Percentiles rank a stretch among this genome's conserved stretches.
phyloP scores from a whole-genome alignment of 2,113 vertebrate genomes.

The Boulengeromyrus knoepffleri region DNA sequence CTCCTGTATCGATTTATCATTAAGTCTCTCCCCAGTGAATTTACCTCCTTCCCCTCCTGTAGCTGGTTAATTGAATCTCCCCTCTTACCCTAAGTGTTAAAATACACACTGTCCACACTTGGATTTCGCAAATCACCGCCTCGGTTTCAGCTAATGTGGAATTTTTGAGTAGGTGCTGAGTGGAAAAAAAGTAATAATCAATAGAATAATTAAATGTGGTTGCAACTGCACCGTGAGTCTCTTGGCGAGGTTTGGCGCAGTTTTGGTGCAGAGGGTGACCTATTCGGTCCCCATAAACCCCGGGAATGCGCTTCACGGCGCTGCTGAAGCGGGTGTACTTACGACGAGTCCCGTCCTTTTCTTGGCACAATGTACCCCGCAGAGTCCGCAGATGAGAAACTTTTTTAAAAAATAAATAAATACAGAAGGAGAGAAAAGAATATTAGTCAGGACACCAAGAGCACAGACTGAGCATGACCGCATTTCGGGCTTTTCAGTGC shows the following conservation, averaged over 20 bases:
- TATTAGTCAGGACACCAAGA: neutral
- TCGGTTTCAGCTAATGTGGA: neutral
- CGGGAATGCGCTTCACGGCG: neutral
- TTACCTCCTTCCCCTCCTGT: slow-evolving; percentile 14
- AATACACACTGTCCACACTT: slow-evolving; percentile 13
- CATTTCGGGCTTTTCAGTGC: neutral
- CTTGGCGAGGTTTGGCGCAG: neutral
- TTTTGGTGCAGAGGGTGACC: neutral
- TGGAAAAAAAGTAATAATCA: neutral
- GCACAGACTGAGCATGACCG: neutral
- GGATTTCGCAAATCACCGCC: neutral
- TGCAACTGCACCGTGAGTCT: neutral
- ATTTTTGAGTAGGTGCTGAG: neutral
- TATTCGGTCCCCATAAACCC: neutral
- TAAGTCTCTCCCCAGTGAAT: slow-evolving; percentile 40
- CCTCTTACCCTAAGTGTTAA: slow-evolving; percentile 20
- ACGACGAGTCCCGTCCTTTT: slow-evolving; percentile 94
- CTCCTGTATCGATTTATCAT: slow-evolving; percentile 57
- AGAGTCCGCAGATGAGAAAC: slow-evolving; percentile 93
- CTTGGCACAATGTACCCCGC: slow-evolving; percentile 89
- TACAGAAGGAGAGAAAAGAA: slow-evolving; percentile 17
- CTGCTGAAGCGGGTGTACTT: slow-evolving; percentile 53
- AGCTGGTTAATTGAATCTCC: slow-evolving; percentile 36
- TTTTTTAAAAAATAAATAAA: slow-evolving; percentile 31
- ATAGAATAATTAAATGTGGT: neutral